Evolutionary conservation across 1,140 invertebrate genomes (phyloP).

Genomic region (Drosophila sp.): DNA sequence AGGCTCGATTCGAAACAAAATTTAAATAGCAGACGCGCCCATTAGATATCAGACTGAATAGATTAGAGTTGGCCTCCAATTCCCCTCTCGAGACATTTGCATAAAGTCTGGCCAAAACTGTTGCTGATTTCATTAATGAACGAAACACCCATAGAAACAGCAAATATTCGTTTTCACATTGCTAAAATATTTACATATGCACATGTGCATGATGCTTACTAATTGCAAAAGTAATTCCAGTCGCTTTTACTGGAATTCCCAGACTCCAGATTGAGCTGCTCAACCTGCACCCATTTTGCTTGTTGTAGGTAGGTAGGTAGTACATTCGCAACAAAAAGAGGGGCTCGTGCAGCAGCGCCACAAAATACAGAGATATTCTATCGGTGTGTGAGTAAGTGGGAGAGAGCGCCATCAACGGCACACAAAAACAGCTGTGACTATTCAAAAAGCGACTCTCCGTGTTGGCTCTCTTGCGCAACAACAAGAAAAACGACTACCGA

Average conservation of each 20-base stretch:
- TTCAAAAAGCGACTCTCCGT: slow-evolving; percentile 46
- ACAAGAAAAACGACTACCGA: slow-evolving; percentile 65
- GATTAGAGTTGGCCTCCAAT: slow-evolving; percentile 42
- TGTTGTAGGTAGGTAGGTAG: slow-evolving; percentile 37
- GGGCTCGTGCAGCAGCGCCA: slow-evolving; percentile 66
- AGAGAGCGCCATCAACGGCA: slow-evolving; percentile 32
- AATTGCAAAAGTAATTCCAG: slow-evolving; percentile 20
- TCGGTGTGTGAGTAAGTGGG: slow-evolving; percentile 20
- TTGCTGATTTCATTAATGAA: slow-evolving; percentile 10
- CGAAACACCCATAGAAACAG: background rate
- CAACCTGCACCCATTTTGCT: slow-evolving; percentile 28
- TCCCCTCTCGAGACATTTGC: background rate
- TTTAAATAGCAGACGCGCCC: slow-evolving; percentile 41
- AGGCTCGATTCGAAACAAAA: slow-evolving; percentile 42
- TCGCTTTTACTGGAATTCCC: slow-evolving; percentile 13
- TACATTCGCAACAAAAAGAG: slow-evolving; percentile 74
- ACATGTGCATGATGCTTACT: background rate
- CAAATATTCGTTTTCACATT: too few species aligned
- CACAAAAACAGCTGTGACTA: slow-evolving; percentile 72
- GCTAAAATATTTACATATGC: background rate
- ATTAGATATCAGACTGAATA: slow-evolving; percentile 33
- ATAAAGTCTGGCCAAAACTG: slow-evolving; percentile 5
- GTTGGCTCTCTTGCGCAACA: slow-evolving; percentile 73
- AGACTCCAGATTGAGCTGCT: slow-evolving; percentile 1
- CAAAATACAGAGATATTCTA: slow-evolving; percentile 16